A percentile compares a stretch with the other conserved stretches of the same genome.
phyloP scores from a whole-genome alignment of 2,113 vertebrate species.

The Crotophaga sulcirostris region DNA sequence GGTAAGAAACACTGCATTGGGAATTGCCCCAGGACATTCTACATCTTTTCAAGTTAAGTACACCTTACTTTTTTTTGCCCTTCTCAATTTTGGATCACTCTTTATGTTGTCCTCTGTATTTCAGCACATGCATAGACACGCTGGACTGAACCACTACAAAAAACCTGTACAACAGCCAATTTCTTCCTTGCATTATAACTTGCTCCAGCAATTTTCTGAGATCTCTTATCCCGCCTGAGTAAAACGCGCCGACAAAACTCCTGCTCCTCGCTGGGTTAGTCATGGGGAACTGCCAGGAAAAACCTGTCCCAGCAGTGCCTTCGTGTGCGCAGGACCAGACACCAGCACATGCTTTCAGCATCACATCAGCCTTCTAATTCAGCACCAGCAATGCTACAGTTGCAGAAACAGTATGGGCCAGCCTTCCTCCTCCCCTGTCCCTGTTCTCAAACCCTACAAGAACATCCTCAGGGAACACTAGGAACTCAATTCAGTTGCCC shows the following conservation, averaged over 20 bases:
- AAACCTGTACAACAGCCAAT: not conserved
- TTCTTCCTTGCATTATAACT: not conserved
- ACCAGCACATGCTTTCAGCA: not conserved
- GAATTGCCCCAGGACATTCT: not conserved
- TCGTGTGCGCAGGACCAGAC: not conserved
- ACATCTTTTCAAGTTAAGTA: not conserved
- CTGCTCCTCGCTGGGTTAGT: not conserved
- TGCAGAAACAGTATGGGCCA: not conserved
- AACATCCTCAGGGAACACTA: not conserved
- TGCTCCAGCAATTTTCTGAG: not conserved
- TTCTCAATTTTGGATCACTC: not conserved
- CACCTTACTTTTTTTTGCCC: accelerated
- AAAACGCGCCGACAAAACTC: not conserved
- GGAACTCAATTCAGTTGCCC: not conserved
- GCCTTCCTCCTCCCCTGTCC: not conserved
- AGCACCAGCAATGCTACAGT: not conserved
- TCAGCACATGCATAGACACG: not conserved
- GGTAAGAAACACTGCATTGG: not conserved
- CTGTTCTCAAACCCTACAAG: not conserved
- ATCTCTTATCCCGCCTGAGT: not conserved
- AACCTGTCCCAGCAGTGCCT: not conserved
- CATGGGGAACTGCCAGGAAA: not conserved
- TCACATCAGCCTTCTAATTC: not conserved
- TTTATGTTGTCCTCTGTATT: not conserved
- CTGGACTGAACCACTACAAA: not conserved